phyloP scores from a whole-genome alignment of 2,888 invertebrate genomes.

The Cheilosia soror region DNA sequence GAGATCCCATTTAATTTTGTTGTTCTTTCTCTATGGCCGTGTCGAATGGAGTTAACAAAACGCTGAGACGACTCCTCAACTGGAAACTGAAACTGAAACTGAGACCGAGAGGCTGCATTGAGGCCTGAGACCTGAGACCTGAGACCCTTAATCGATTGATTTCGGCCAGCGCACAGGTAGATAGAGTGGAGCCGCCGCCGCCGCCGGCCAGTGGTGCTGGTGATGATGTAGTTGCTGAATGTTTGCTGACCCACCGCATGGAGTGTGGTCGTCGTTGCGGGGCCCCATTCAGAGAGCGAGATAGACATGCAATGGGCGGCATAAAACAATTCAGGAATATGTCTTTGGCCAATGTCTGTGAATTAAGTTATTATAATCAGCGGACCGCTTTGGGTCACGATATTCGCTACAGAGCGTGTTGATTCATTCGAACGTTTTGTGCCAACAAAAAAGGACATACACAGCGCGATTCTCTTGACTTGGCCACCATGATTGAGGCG shows the following conservation, averaged over 20 bases:
- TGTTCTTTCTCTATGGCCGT: slow-evolving; percentile 69
- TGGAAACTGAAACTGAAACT: slow-evolving; percentile 30
- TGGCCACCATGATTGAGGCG: slow-evolving; percentile 68
- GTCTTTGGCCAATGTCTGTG: slow-evolving; percentile 71
- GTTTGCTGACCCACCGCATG: slow-evolving; percentile 10
- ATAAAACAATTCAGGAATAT: slow-evolving; percentile 71
- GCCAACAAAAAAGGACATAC: slow-evolving; percentile 50
- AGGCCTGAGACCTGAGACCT: not conserved
- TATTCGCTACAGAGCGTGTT: slow-evolving; percentile 59
- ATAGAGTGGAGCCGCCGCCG: slow-evolving; percentile 56
- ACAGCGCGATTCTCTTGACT: slow-evolving; percentile 37
- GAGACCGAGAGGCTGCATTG: too few relatives aligned
- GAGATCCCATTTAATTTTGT: slow-evolving; percentile 68
- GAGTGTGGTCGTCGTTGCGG: slow-evolving; percentile 33
- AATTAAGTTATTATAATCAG: slow-evolving; percentile 75
- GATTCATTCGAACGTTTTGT: slow-evolving; percentile 60
- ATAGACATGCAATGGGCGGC: slow-evolving; percentile 56
- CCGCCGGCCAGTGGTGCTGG: too few relatives aligned
- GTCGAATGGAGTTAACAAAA: slow-evolving; percentile 75
- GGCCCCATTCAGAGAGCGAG: slow-evolving; percentile 12
- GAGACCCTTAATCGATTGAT: slow-evolving; percentile 74
- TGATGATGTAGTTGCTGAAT: not conserved
- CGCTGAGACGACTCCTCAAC: slow-evolving; percentile 23
- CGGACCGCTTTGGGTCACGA: slow-evolving; percentile 74
- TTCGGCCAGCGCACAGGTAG: slow-evolving; percentile 72